These are phyloP conservation scores for Maylandia zebra DNA, from an alignment of 2,113 vertebrate species.

Conservation along the genomic window DNA sequence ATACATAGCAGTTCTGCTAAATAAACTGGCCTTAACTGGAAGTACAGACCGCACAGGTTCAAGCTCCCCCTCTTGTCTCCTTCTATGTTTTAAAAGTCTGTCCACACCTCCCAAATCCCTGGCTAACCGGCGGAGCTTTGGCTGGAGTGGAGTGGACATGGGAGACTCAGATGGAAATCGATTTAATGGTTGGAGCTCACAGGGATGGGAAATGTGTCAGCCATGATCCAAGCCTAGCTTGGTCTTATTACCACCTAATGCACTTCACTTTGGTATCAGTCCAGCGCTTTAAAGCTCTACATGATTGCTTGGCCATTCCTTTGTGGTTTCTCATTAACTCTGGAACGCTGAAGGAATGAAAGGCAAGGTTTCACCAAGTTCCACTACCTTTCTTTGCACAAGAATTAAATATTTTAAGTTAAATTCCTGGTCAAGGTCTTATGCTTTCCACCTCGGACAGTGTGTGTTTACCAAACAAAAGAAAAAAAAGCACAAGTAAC, in stretches of 20 bases:
- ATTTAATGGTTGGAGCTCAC: conserved; percentile 52
- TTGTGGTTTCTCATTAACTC: conserved; percentile 37
- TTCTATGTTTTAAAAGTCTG: neutral
- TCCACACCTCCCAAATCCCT: neutral
- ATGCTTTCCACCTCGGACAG: neutral
- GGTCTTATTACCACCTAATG: conserved; percentile 48
- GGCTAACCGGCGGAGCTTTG: neutral
- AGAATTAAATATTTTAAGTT: neutral
- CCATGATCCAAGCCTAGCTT: conserved; percentile 34
- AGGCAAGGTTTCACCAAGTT: neutral
- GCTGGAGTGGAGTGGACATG: neutral
- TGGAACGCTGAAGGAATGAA: neutral
- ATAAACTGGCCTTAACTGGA: neutral
- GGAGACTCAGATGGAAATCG: conserved; percentile 42
- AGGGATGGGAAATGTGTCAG: conserved; percentile 38
- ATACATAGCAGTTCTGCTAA: neutral
- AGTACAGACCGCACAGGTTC: neutral
- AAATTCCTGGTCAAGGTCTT: neutral
- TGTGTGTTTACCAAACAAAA: neutral
- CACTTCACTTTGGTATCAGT: conserved; percentile 13
- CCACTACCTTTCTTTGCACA: neutral
- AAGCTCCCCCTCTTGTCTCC: neutral
- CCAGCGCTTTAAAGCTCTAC: neutral
- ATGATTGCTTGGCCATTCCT: conserved; percentile 20
- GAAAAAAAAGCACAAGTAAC: neutral